phyloP scores from a whole-genome alignment of 1,140 invertebrate species.

The Orussus abietinus region DNA sequence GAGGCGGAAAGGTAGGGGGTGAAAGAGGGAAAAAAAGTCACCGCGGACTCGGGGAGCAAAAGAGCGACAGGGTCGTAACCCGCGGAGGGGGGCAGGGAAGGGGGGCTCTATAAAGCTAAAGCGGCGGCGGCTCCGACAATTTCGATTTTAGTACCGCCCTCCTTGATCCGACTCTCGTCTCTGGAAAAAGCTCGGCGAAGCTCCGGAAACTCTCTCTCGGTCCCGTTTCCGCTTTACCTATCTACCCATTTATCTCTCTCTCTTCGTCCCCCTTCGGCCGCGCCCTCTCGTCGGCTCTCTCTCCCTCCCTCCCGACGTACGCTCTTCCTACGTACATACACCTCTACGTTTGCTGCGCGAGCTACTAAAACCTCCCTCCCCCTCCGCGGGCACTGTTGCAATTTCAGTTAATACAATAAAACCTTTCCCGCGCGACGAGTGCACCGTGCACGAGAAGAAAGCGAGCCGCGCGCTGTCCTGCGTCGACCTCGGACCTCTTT shows the following conservation, averaged over 20 bases:
- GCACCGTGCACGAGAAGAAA: too few species aligned
- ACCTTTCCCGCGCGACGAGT: constrained; percentile 22
- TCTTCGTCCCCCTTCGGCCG: constrained; percentile 4
- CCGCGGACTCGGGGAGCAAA: constrained; percentile 8
- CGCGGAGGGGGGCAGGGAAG: constrained; percentile 14
- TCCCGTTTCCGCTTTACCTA: constrained; percentile 22
- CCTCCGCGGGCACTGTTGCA: constrained; percentile 14
- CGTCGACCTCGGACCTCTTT: too few species aligned
- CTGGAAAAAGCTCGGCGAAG: constrained; percentile 21
- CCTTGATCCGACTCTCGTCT: constrained; percentile 29
- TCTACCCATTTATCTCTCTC: constrained; percentile 12
- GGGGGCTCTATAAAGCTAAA: constrained; percentile 37
- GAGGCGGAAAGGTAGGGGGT: too few species aligned
- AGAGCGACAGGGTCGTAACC: constrained; percentile 8
- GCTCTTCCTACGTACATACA: constrained; percentile 5
- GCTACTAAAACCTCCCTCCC: constrained; percentile 14
- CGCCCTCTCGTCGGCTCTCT: constrained; percentile 1
- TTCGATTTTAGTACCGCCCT: constrained; percentile 37
- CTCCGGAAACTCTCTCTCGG: constrained; percentile 11
- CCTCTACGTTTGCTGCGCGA: constrained; percentile 2
- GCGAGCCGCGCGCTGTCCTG: too few species aligned
- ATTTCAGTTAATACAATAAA: constrained; percentile 22
- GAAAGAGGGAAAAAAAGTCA: constrained; percentile 11
- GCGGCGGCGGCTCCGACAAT: constrained; percentile 32
- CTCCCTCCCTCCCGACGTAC: constrained; percentile 8